These are phyloP conservation scores for Arctocebus calabarensis DNA, from an alignment of 2,797 vertebrate genomes.

Conservation along the genomic window DNA sequence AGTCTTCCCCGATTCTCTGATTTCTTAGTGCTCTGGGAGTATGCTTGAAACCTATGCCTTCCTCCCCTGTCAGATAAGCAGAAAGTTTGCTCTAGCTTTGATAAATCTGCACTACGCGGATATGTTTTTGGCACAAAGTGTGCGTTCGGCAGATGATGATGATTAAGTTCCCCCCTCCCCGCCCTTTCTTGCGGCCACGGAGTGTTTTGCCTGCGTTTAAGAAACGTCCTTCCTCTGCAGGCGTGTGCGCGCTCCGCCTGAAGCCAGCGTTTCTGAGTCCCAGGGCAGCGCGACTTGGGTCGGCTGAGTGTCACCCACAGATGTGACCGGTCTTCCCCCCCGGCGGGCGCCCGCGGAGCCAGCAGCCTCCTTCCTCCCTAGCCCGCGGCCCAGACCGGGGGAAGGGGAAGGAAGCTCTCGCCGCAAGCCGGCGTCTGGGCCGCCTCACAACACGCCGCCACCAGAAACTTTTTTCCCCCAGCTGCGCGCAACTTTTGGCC, in stretches of 20 bases:
- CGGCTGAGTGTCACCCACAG: slow-evolving; percentile 83
- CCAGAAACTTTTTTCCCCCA: slow-evolving; percentile 79
- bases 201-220: slow-evolving; percentile 46
- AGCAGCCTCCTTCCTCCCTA: slow-evolving; percentile 55
- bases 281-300: slow-evolving; percentile 77
- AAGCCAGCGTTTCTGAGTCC: slow-evolving; percentile 51
- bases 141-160: slow-evolving; percentile 4
- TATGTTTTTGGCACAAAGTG: slow-evolving; percentile 62
- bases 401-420: slow-evolving; percentile 82
- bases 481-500: slow-evolving; percentile 60
- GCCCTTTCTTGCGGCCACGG: background rate
- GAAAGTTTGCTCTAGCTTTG: slow-evolving; percentile 75
- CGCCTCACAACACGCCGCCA: slow-evolving; percentile 63
- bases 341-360: slow-evolving; percentile 77
- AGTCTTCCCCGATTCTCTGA: slow-evolving; percentile 25
- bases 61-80: slow-evolving; percentile 60
- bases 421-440: slow-evolving; percentile 73
- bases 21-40: slow-evolving; percentile 2
- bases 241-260: slow-evolving; percentile 41
- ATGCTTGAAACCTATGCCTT: background rate
- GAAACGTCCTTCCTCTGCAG: slow-evolving; percentile 58
- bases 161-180: background rate
- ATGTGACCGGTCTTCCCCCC: slow-evolving; percentile 78
- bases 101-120: slow-evolving; percentile 66
- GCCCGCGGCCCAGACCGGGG: slow-evolving; percentile 66